Evolutionary conservation across 2,888 invertebrate genomes (phyloP).

Genomic region (Meandrusa payeni): DNA sequence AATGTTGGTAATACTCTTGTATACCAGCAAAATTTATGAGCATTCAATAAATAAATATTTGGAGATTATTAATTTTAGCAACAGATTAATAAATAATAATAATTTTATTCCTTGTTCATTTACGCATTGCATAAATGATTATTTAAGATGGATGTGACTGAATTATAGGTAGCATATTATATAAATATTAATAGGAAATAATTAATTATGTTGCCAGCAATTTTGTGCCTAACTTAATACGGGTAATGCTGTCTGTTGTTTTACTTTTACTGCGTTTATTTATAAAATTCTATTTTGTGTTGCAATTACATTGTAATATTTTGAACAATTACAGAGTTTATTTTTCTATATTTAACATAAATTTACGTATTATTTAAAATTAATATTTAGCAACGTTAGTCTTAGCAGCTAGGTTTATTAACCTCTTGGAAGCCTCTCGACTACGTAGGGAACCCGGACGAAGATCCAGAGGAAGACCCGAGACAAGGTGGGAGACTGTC

Average conservation of each 20-base stretch:
- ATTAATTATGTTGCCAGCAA: constrained; percentile 37
- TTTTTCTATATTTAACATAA: constrained; percentile 13
- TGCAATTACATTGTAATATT: constrained; percentile 1
- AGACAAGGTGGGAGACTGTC: no score
- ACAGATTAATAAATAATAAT: no score
- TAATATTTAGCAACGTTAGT: no score
- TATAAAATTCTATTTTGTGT: neutral
- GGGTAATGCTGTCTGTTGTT: neutral
- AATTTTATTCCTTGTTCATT: no score
- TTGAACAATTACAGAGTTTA: constrained; percentile 3
- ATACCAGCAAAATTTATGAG: constrained; percentile 4
- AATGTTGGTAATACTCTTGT: no score
- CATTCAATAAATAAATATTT: constrained; percentile 11
- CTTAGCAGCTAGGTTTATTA: no score
- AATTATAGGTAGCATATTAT: constrained; percentile 59
- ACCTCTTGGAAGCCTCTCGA: no score
- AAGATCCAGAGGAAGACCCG: no score
- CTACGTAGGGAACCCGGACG: no score
- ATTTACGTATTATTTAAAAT: neutral
- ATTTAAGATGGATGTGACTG: constrained; percentile 74
- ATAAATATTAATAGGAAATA: constrained; percentile 36
- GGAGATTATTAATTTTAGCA: no score
- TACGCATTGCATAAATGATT: constrained; percentile 55
- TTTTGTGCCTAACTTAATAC: constrained; percentile 27
- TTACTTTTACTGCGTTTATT: neutral